phyloP scores from a whole-genome alignment of 2,113 vertebrate species.

The Mola mola region DNA sequence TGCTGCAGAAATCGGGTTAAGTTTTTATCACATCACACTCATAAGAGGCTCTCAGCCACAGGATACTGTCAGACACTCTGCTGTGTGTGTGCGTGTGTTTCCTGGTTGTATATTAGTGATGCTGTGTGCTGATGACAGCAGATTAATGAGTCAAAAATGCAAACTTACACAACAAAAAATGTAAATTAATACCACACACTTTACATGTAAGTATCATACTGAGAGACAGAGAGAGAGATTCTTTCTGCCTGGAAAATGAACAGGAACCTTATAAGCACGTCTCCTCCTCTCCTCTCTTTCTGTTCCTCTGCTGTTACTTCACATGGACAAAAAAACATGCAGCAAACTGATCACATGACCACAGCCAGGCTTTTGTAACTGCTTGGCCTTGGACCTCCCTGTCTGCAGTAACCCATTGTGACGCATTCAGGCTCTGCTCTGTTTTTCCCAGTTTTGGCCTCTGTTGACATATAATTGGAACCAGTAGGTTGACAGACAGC shows the following conservation, averaged over 20 bases:
- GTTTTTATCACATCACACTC: slow-evolving; percentile 22
- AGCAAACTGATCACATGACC: no score
- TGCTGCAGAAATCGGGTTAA: no score
- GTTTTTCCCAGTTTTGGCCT: neutral
- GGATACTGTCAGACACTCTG: slow-evolving; percentile 20
- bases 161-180: no score
- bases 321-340: no score
- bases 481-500: no score
- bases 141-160: slow-evolving; percentile 54
- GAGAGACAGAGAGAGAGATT: neutral
- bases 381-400: neutral
- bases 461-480: no score
- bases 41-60: slow-evolving; percentile 47
- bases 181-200: no score
- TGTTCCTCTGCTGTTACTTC: neutral
- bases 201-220: no score
- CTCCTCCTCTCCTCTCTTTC: neutral
- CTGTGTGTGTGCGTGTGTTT: neutral
- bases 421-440: no score
- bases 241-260: neutral
- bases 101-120: neutral
- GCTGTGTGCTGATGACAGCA: slow-evolving; percentile 36
- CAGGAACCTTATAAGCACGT: no score
- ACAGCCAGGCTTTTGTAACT: no score
- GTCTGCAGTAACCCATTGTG: neutral